These are phyloP conservation scores for Hylia prasina DNA, from an alignment of 2,113 vertebrate genomes.

Conservation along the genomic window DNA sequence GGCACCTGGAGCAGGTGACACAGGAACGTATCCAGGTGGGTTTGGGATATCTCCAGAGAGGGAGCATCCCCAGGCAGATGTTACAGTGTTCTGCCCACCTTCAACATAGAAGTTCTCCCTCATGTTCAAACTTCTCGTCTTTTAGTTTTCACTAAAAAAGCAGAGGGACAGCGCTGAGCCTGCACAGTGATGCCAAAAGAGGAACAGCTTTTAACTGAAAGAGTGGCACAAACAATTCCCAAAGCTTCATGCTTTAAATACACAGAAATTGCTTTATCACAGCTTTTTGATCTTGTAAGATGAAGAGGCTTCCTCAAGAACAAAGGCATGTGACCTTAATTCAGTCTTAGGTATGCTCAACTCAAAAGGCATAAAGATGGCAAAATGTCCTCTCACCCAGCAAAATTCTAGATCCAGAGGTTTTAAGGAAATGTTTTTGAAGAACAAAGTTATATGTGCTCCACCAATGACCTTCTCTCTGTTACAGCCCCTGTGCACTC, in stretches of 20 bases:
- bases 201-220: not conserved
- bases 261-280: not conserved
- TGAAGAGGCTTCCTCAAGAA: not conserved
- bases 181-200: not conserved
- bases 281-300: not conserved
- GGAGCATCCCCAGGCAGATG: not conserved
- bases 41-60: not conserved
- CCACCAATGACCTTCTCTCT: not conserved
- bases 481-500: not conserved
- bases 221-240: not conserved
- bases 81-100: not conserved
- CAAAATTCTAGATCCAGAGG: not conserved
- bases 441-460: not conserved
- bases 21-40: no score
- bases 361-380: not conserved
- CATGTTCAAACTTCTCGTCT: not conserved
- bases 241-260: not conserved
- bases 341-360: not conserved
- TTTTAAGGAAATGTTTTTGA: not conserved
- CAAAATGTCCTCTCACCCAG: not conserved
- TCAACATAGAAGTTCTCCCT: not conserved
- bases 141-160: not conserved
- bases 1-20: not conserved
- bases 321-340: not conserved
- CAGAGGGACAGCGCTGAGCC: rapidly evolving